These are phyloP conservation scores for Caenorhabditis remanei DNA, from an alignment of 1,140 invertebrate genomes.

Conservation along the genomic window DNA sequence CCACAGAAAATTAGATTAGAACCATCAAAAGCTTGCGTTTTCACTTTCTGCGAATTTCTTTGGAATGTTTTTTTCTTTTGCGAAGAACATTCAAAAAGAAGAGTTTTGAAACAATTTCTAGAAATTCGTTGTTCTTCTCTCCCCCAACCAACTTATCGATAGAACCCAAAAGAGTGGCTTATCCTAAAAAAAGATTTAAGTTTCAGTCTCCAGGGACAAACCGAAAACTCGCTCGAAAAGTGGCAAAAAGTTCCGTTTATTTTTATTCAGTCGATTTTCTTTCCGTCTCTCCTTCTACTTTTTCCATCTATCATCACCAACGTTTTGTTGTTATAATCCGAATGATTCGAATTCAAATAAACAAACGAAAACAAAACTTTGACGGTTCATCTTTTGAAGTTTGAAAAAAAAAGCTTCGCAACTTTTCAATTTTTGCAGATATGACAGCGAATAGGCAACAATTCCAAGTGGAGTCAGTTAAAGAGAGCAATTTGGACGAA, in stretches of 20 bases:
- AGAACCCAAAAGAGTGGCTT: conserved; percentile 25
- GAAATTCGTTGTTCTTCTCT: background rate
- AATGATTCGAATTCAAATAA: conserved; percentile 43
- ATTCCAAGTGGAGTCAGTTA: conserved; percentile 38
- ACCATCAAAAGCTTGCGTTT: conserved; percentile 14
- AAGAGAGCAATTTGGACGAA: conserved; percentile 39
- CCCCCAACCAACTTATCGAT: background rate
- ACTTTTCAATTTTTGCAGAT: conserved; percentile 18
- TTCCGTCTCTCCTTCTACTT: background rate
- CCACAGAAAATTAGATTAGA: conserved; percentile 18
- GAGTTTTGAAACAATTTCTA: background rate
- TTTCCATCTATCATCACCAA: background rate
- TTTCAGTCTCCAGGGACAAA: background rate
- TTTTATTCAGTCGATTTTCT: background rate
- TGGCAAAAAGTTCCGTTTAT: conserved; percentile 44
- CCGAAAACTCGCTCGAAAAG: conserved; percentile 10
- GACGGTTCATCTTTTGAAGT: background rate
- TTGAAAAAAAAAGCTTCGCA: background rate
- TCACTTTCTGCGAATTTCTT: background rate
- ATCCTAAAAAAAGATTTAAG: background rate
- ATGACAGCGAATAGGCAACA: conserved; percentile 43
- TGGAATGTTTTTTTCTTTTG: background rate
- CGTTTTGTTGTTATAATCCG: conserved; percentile 50
- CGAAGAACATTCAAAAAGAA: no score
- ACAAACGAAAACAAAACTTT: background rate